Evolutionary conservation across 2,113 vertebrate genomes (phyloP), one percentile per base, ranked within the genome.

Genomic region (Myotis brandtii): DNA sequence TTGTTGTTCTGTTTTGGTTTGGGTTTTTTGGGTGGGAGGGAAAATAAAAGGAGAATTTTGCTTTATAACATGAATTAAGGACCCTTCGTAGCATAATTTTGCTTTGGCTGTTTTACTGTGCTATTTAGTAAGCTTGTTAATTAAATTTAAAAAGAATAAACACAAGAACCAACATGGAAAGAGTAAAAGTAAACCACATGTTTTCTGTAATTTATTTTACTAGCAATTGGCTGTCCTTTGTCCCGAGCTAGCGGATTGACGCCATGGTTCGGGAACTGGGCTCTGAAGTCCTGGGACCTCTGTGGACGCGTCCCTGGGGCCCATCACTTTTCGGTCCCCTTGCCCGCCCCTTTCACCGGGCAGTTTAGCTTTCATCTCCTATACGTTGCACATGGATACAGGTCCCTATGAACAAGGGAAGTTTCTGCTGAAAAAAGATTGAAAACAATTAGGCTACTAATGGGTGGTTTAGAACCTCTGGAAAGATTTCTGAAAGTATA

Each of bases 11-110:
- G 21, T 11, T 46, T 81, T 69, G 23, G 40, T 25, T 88, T 83
- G 62, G 40, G 50, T 83, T 46, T n/a, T 81, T 85, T 52, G 80
- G 6, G 18, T 76, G 86, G 23, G n/a, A 67, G 6, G 37, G 30
- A 91, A 64, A 56, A 32, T n/a, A 66, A 86, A 79, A 59, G 93
- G 16, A 66, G 69, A 76, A 72, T 92, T 94, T 13, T 93, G 27
- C 27, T 77, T 79, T 93, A 67, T 40, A 77, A 81, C 2, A 59
- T 62, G 25, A 62, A 62, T 64, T 77, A 92, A 92, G 25, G 21
- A 62, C 89, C 82, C 14, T 89, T 91, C 3, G 8, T 46, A 30
- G 16, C 17, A 27, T 77, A 85, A 48, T 56, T 43, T 91, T 91
- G n/a, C n/a, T 90, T 86, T 87, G 32, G 50, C 21, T 84, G 0